Evolutionary conservation across 2,113 vertebrate species (phyloP).

Genomic region (Tyto alba): DNA sequence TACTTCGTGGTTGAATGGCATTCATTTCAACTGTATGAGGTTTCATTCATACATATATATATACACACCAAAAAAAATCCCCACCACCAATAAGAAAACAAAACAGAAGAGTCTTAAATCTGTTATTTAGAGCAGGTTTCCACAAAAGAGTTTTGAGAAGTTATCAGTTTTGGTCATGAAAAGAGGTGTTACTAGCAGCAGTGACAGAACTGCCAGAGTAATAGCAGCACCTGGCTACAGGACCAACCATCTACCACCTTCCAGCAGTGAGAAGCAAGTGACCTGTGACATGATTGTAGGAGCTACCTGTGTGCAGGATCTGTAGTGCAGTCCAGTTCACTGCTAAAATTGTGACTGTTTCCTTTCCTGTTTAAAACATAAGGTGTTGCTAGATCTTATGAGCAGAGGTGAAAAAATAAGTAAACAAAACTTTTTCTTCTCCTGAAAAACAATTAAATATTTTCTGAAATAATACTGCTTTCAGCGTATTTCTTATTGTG

Average conservation of each 20-base stretch:
- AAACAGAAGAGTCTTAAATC: neutral
- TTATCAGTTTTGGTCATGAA: neutral
- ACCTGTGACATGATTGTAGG: neutral
- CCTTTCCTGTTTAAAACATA: neutral
- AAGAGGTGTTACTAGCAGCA: neutral
- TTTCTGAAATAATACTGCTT: neutral
- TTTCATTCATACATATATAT: neutral
- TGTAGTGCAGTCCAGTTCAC: neutral
- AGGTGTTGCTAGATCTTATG: neutral
- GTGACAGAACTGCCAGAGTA: neutral
- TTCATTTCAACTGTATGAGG: neutral
- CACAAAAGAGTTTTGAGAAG: neutral
- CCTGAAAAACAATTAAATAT: neutral
- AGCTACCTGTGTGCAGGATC: neutral
- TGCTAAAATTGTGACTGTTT: neutral
- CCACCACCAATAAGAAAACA: neutral
- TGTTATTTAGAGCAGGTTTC: neutral
- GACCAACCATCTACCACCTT: neutral
- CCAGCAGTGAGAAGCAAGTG: neutral
- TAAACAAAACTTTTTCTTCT: neutral
- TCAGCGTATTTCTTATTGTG: neutral
- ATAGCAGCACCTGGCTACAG: neutral
- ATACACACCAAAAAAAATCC: rapidly evolving
- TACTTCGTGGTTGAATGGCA: neutral
- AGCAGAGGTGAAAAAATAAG: neutral